These are phyloP conservation scores for Amblyjoppa fuscipennis DNA, from an alignment of 2,888 invertebrate species.

Conservation along the genomic window DNA sequence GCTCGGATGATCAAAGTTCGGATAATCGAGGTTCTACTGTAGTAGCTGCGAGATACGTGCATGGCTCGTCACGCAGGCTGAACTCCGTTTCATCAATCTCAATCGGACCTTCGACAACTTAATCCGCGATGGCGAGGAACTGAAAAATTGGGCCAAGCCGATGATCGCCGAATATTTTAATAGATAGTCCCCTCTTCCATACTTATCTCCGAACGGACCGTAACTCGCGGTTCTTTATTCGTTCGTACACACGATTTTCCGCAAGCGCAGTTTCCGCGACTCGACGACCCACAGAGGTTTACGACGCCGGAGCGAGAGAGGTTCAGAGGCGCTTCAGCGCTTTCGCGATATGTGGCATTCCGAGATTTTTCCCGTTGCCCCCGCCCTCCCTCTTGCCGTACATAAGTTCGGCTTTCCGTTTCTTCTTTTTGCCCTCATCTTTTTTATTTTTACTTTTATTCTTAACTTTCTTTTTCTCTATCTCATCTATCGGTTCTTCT, in stretches of 20 bases:
- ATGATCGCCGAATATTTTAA: background rate
- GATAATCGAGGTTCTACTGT: background rate
- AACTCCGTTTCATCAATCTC: constrained; percentile 5
- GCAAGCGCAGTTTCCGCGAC: constrained; percentile 45
- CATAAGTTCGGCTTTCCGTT: constrained; percentile 35
- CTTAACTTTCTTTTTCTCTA: constrained; percentile 20
- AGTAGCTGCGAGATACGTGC: background rate
- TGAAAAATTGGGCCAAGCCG: constrained; percentile 5
- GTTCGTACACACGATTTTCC: constrained; percentile 7
- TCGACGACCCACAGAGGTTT: constrained; percentile 54
- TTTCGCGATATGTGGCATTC: constrained; percentile 41
- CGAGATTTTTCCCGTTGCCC: constrained; percentile 59
- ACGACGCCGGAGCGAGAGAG: constrained; percentile 37
- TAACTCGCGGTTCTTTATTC: constrained; percentile 10
- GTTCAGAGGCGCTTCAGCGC: constrained; percentile 5
- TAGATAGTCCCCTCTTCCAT: background rate
- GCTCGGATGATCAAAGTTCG: too few relatives aligned
- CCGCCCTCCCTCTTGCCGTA: constrained; percentile 13
- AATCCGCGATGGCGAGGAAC: background rate
- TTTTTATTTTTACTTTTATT: background rate
- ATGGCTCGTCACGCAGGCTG: background rate
- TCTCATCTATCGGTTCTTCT: constrained; percentile 53
- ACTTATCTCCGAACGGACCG: too few relatives aligned
- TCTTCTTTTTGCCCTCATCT: constrained; percentile 1
- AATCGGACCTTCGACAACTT: background rate